Evolutionary conservation across 2,113 vertebrate species (phyloP).

Genomic region (Apodemus speciosus): DNA sequence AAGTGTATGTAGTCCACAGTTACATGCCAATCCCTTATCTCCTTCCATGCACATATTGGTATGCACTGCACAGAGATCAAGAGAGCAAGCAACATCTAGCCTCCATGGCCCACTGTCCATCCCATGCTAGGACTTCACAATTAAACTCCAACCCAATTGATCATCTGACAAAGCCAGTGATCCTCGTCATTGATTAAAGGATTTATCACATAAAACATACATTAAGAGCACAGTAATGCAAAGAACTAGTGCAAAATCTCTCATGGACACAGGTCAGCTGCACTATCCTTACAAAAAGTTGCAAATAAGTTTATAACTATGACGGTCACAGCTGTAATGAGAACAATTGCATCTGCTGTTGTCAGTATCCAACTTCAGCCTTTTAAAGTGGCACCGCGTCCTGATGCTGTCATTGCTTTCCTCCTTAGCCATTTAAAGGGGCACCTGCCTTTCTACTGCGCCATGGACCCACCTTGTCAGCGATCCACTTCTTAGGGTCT

Average conservation of each 20-base stretch:
- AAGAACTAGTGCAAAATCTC: not conserved
- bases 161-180: not conserved
- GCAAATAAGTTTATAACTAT: not conserved
- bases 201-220: not conserved
- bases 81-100: not conserved
- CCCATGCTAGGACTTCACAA: not conserved
- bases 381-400: not conserved
- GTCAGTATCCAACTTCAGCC: not conserved
- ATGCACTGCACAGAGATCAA: not conserved
- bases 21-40: not conserved
- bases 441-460: not conserved
- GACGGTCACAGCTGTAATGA: not conserved
- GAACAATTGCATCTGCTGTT: not conserved
- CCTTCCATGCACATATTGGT: not conserved
- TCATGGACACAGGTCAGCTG: not conserved
- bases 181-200: not conserved
- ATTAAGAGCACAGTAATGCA: not conserved
- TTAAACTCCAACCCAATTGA: not conserved
- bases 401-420: not conserved
- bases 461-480: constrained; percentile 84
- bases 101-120: not conserved
- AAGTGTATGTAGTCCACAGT: not conserved
- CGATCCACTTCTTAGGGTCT: constrained; percentile 83
- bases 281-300: not conserved
- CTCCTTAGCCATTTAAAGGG: not conserved